These are phyloP conservation scores for Megatriorchis doriae DNA, from an alignment of 2,113 vertebrate genomes.

Conservation along the genomic window DNA sequence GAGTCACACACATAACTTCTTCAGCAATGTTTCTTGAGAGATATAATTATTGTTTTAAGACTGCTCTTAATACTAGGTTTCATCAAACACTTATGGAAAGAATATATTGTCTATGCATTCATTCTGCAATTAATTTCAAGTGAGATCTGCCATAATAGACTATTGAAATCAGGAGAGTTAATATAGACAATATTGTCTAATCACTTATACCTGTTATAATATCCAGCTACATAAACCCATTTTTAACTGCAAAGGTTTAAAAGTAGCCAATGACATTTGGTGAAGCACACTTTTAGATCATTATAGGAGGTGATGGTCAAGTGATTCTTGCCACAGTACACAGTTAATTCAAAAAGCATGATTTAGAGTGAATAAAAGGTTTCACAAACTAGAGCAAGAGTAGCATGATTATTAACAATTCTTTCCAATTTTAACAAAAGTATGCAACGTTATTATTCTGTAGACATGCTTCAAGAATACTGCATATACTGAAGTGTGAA, in stretches of 20 bases:
- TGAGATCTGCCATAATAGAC: neutral
- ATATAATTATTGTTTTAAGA: conserved; percentile 24
- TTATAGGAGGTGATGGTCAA: neutral
- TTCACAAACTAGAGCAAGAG: neutral
- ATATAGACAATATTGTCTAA: neutral
- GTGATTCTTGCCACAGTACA: neutral
- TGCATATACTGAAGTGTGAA: neutral
- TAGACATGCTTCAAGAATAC: neutral
- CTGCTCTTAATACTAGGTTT: conserved; percentile 36
- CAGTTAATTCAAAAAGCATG: neutral
- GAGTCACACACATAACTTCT: neutral
- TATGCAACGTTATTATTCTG: neutral
- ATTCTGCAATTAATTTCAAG: neutral
- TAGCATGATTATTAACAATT: neutral
- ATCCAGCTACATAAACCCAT: neutral
- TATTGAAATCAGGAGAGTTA: neutral
- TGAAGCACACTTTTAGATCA: neutral
- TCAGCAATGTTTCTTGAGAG: conserved; percentile 32
- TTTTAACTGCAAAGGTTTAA: neutral
- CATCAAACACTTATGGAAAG: conserved; percentile 32
- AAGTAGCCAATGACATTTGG: neutral
- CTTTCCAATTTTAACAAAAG: neutral
- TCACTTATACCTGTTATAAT: neutral
- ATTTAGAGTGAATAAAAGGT: neutral
- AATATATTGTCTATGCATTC: conserved; percentile 9